A percentile compares a stretch with the other conserved stretches of the same genome.
phyloP scores from a whole-genome alignment of 2,113 vertebrate genomes.

The Psophia crepitans region DNA sequence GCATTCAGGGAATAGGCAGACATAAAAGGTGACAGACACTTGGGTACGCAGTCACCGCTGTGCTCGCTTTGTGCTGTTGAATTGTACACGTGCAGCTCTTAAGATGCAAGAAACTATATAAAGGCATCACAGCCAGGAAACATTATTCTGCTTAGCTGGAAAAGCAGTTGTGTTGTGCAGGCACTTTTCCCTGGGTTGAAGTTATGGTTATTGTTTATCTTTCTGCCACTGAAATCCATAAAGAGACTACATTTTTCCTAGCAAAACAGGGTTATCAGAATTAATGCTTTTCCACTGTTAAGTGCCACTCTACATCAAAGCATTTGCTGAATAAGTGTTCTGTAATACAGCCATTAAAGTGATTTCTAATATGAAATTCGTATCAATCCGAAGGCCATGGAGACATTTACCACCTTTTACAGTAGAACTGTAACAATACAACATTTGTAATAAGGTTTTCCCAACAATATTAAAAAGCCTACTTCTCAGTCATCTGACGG shows the following conservation, averaged over 20 bases:
- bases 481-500: not conserved
- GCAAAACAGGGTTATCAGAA: not conserved
- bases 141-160: not conserved
- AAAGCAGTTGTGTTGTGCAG: not conserved
- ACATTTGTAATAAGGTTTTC: not conserved
- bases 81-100: not conserved
- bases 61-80: accelerated
- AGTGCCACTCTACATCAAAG: not conserved
- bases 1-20: not conserved
- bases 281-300: not conserved
- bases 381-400: not conserved
- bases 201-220: not conserved
- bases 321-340: not conserved
- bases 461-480: not conserved
- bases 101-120: accelerated
- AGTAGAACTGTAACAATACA: not conserved
- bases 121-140: not conserved
- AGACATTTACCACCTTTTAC: not conserved
- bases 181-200: not conserved
- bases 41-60: not conserved
- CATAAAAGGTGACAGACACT: not conserved
- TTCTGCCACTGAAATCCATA: not conserved
- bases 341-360: not conserved
- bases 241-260: not conserved
- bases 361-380: constrained; percentile 7